Conservation (phyloP, 2,113 vertebrate genomes). For the Cavia porcellus region DNA sequence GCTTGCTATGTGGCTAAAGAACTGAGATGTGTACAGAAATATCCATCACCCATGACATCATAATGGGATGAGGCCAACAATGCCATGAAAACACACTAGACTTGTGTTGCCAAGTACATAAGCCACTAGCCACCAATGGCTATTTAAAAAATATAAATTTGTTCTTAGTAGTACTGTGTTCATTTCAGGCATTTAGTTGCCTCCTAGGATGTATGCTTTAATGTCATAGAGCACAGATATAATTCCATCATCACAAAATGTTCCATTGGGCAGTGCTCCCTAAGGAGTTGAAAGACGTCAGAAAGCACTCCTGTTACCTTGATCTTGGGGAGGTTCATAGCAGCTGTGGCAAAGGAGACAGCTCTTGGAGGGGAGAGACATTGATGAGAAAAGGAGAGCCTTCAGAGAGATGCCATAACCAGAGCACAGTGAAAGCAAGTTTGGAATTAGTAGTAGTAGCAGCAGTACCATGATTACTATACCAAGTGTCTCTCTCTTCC, state of each 20-base stretch:
- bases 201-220: background rate
- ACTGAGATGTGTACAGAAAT: background rate
- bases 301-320: background rate
- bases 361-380: background rate
- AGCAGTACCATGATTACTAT: background rate
- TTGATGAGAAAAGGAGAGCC: background rate
- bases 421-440: background rate
- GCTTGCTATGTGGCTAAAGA: background rate
- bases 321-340: background rate
- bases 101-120: background rate
- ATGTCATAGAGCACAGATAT: fast-evolving
- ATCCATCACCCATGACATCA: background rate
- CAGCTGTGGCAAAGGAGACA: background rate
- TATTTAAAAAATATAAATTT: background rate
- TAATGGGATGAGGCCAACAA: background rate
- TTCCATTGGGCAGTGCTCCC: background rate
- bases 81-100: fast-evolving
- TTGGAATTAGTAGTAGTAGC: background rate
- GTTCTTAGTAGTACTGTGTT: background rate
- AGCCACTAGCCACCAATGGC: background rate
- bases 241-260: background rate
- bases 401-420: background rate
- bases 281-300: background rate
- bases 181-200: background rate
- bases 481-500: background rate